phyloP scores from a whole-genome alignment of 2,113 vertebrate genomes.

The Rhea pennata region DNA sequence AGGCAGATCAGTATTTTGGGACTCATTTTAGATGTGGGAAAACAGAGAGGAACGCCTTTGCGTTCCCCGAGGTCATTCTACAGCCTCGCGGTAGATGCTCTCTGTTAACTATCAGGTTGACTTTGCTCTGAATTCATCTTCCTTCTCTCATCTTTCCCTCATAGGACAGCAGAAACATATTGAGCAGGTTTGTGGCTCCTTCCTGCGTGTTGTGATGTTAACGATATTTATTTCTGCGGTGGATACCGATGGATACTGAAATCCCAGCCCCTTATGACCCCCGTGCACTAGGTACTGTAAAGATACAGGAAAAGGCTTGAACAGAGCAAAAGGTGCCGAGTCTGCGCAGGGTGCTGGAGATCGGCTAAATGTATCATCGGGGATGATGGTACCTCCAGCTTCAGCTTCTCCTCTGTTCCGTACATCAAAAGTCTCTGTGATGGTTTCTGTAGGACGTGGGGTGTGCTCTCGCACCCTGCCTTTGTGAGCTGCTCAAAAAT shows the following conservation, averaged over 20 bases:
- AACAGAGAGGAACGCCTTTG: not conserved
- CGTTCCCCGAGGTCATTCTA: not conserved
- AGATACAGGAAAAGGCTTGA: not conserved
- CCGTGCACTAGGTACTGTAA: rapidly evolving
- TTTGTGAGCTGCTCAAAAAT: not conserved
- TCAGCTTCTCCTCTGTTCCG: not conserved
- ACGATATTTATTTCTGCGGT: rapidly evolving
- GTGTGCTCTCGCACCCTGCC: not conserved
- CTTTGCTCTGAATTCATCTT: not conserved
- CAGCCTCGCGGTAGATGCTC: not conserved
- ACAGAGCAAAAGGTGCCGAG: not conserved
- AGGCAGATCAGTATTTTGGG: not conserved
- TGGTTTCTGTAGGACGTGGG: too few species aligned
- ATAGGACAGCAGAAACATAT: slow-evolving; percentile 18
- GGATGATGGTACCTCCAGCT: not conserved
- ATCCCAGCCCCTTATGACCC: rapidly evolving
- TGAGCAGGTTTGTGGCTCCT: slow-evolving; percentile 30
- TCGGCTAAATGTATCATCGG: too few species aligned
- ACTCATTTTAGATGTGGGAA: not conserved
- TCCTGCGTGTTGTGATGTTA: rapidly evolving
- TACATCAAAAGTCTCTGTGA: too few species aligned
- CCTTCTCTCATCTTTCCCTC: not conserved
- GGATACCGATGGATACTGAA: not conserved
- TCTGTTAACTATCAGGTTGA: rapidly evolving
- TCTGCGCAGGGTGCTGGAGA: not conserved